Evolutionary conservation across 2,797 vertebrate species (phyloP).

Genomic region (Chrysocyon brachyurus): DNA sequence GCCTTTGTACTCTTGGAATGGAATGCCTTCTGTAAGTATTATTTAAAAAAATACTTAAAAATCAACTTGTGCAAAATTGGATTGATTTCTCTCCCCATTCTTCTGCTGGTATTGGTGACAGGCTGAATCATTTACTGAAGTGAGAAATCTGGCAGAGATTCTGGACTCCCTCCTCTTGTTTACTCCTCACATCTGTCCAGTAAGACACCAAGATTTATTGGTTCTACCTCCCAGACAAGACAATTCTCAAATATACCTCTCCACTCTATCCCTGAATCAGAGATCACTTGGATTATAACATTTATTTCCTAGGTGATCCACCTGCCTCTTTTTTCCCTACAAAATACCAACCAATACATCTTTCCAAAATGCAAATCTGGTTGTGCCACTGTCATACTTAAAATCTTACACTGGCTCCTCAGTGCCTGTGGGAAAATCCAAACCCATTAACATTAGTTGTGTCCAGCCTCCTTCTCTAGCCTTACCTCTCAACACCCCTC

Average conservation of each 20-base stretch:
- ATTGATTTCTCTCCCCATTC: neutral
- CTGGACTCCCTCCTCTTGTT: neutral
- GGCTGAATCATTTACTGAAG: conserved; percentile 35
- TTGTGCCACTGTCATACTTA: conserved; percentile 6
- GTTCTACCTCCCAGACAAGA: conserved; percentile 16
- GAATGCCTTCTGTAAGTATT: neutral
- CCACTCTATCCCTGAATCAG: neutral
- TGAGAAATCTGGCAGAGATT: conserved; percentile 18
- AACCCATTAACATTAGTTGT: conserved; percentile 13
- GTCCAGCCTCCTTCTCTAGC: neutral
- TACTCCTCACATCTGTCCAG: neutral
- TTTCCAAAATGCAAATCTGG: neutral
- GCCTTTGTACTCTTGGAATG: conserved; percentile 32
- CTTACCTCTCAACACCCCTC: neutral
- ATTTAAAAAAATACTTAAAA: conserved; percentile 55
- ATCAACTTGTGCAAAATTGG: neutral
- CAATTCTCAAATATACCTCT: conserved; percentile 5
- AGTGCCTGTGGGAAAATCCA: neutral
- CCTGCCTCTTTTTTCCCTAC: neutral
- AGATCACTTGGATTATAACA: neutral
- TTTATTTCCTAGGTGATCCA: conserved; percentile 42
- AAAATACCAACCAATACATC: neutral
- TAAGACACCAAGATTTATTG: neutral
- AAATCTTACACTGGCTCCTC: neutral
- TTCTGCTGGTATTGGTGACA: neutral